Evolutionary conservation across 2,113 vertebrate species (phyloP), one percentile per base, ranked within the genome.

Genomic region (Hemicordylus capensis): DNA sequence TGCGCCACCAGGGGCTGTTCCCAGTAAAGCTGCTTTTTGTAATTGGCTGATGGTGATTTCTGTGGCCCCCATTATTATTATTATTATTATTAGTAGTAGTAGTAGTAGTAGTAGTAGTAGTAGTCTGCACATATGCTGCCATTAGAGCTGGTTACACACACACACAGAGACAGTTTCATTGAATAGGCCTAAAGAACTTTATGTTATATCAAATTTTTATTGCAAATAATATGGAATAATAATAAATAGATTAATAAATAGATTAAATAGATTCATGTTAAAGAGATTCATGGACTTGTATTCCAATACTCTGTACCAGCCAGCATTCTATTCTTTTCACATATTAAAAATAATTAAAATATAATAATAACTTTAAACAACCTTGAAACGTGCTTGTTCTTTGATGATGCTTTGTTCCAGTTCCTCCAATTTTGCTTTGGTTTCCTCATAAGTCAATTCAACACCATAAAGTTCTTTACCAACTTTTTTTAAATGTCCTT

Each of bases 401-500:
- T 84, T 87, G 64, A 90, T 64, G 87, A 76, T 88, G 85, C 94
- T 86, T 28, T 93, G 75, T 85, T 97, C 92, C 76, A 96, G 34
- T 64, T 94, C 91, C 0, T 97, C 93, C 77, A 96, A 92, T 84
- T 95, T 95, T 34, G 31, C 69, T 89, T 84, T 96, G 69, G 84
- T 92, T 84, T 94, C 34, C 58, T 90, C 84, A 89, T 95, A 96
- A 76, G 88, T 1, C 44, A 90, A 82, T 63, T 91, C 91, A 77
- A 95, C 76, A 3, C 88, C 86, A 90, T 92, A 94, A 83, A 96
- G 78, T 70, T 97, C 95, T 56, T 91, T 94, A 88, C 93, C 93
- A 69, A 96, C 88, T 51, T 92, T 85, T 93, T 93, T 93, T 92
- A 95, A 90, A 86, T 94, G 90, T 12, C 94, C 87, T 61, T 97